Evolutionary conservation across 1,140 invertebrate species (phyloP).

Genomic region (Listronotus oregonensis): DNA sequence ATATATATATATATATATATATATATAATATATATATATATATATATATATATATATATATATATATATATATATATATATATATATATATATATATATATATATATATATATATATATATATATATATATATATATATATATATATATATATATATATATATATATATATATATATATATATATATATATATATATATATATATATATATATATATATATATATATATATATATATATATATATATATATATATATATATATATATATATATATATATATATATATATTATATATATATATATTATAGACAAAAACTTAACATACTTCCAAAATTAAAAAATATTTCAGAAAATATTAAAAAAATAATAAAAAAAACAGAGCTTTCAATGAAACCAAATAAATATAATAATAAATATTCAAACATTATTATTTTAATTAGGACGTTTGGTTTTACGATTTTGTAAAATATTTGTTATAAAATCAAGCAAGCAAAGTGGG

Average conservation of each 20-base stretch:
- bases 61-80: slow-evolving; percentile 12
- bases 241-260: slow-evolving; percentile 4
- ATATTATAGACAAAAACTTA: no score
- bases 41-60: no score
- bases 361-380: no score
- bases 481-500: no score
- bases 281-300: no score
- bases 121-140: slow-evolving; percentile 12
- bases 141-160: slow-evolving; percentile 12
- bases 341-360: no score
- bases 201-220: slow-evolving; percentile 11
- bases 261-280: no score
- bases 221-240: slow-evolving; percentile 12
- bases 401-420: neutral
- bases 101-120: slow-evolving; percentile 11
- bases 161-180: slow-evolving; percentile 11
- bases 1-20: no score
- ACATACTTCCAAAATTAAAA: no score
- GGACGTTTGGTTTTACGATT: no score
- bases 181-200: slow-evolving; percentile 9
- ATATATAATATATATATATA: no score
- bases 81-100: slow-evolving; percentile 12
- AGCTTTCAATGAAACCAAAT: neutral
- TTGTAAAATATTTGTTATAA: no score
- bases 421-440: neutral